Base-by-base conservation (phyloP, 2,797 vertebrate species). In the Cuniculus paca region DNA sequence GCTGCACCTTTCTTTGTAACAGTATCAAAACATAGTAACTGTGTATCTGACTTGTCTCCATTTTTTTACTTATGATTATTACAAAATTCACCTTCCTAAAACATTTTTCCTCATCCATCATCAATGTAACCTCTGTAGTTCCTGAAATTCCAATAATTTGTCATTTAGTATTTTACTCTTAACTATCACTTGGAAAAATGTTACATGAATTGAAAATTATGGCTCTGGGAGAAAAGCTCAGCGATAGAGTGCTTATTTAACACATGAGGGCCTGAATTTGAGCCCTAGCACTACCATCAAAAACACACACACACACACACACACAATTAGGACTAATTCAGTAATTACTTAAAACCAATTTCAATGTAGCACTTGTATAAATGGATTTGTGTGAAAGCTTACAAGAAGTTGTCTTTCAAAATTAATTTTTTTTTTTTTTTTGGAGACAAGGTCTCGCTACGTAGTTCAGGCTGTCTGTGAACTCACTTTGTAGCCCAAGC, bases 321-420 rank as follows among this genome's bases (percentile, higher is more conserved):
- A 65, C 61, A 65, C 14, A 95, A 95, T 54, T 75, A 77, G 26
- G 19, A 88, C 11, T 17, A 89, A 95, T 28, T 93, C 19, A 90
- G 24, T 42, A 75, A 68, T 45, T 65, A 86, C 16, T 54, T 74
- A 80, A 96, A 89, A 90, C 24, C 14, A 88, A 60, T 50, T 93
- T 90, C 34, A 88, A 91, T 13, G 72, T 12, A 91, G 63, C 10
- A 94, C 16, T 28, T 81, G 4, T 19, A 74, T 68, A 88, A 88
- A 75, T 60, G 5, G 24, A 52, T 96, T 34, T 90, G 13, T 91
- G 4, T 88, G 19, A 93, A 96, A 93, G 45, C 13, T 22, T 68
- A 88, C 56, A 82, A 28, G 85, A 86, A n/a, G 14, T 50, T 70
- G 45, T 94, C 36, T 70, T 96, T 91, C 26, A 94, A 91, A 96